A percentile compares a stretch with the other conserved stretches of the same genome.
Evolutionary conservation across 2,113 vertebrate genomes (phyloP).

Genomic region (Gymnorhina tibicen): DNA sequence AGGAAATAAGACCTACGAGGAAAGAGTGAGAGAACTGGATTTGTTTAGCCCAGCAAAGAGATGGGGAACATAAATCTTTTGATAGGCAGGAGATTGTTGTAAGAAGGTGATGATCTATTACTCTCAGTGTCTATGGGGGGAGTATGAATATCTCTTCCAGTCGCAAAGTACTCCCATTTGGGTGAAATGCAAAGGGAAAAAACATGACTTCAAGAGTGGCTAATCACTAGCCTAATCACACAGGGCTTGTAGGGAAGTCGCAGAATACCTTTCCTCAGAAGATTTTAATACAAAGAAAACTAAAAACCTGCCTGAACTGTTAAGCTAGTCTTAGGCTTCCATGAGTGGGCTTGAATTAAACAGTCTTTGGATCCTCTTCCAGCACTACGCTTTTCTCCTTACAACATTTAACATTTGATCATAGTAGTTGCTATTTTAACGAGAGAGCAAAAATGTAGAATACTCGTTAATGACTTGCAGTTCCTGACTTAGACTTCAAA

Average conservation of each 20-base stretch:
- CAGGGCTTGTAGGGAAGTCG: not conserved
- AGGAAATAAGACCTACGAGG: not conserved
- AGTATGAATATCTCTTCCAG: not conserved
- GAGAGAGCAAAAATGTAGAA: not conserved
- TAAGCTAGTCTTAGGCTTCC: not conserved
- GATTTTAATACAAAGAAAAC: not conserved
- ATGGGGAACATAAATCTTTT: not conserved
- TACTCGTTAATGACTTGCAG: not conserved
- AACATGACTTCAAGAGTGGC: not conserved
- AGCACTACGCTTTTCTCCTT: not conserved
- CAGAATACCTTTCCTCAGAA: not conserved
- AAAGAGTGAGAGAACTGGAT: not conserved
- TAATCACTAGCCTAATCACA: not conserved
- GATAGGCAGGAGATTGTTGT: not conserved
- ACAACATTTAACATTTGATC: not conserved
- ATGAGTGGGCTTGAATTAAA: constrained; percentile 29
- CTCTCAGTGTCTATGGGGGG: not conserved
- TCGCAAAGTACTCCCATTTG: not conserved
- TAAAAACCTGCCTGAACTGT: not conserved
- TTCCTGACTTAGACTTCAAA: not conserved
- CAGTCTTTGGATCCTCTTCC: not conserved
- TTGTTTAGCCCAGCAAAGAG: constrained; percentile 12
- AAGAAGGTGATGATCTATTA: not conserved
- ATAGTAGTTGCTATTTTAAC: constrained; percentile 29
- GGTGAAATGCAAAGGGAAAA: not conserved